These are phyloP conservation scores for Musca domestica DNA, from an alignment of 1,140 invertebrate species.

Conservation along the genomic window DNA sequence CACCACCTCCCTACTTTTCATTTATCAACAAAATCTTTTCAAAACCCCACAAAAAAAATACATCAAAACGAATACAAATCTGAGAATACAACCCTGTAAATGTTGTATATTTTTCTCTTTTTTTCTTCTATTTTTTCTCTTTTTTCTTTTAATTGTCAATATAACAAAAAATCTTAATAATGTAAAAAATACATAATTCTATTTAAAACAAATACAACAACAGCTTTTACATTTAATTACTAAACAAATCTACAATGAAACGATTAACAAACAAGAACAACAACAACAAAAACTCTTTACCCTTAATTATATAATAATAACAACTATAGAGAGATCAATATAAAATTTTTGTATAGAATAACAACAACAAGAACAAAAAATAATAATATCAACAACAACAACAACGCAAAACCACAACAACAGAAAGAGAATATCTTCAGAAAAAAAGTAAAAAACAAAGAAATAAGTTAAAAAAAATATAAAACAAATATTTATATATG, in stretches of 20 bases:
- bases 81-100: slow-evolving; percentile 26
- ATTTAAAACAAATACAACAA: slow-evolving; percentile 11
- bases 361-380: background rate
- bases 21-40: background rate
- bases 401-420: slow-evolving; percentile 14
- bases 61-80: background rate
- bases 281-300: too few relatives aligned
- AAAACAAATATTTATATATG: background rate
- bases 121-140: slow-evolving; percentile 26
- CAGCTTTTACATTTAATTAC: slow-evolving; percentile 29
- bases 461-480: background rate
- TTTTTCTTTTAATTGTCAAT: slow-evolving; percentile 20
- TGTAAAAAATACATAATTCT: background rate
- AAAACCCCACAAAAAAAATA: background rate
- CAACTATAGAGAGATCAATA: slow-evolving; percentile 15
- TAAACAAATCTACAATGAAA: slow-evolving; percentile 14
- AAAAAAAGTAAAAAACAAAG: background rate
- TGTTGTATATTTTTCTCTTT: slow-evolving; percentile 27
- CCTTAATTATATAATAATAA: background rate
- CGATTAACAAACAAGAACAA: too few relatives aligned
- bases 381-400: slow-evolving; percentile 12
- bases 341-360: slow-evolving; percentile 6
- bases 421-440: background rate
- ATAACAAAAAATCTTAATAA: slow-evolving; percentile 8
- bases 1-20: background rate